Base-by-base conservation (phyloP, 2,888 invertebrate species). In the Lordiphosa andalusiaca region DNA sequence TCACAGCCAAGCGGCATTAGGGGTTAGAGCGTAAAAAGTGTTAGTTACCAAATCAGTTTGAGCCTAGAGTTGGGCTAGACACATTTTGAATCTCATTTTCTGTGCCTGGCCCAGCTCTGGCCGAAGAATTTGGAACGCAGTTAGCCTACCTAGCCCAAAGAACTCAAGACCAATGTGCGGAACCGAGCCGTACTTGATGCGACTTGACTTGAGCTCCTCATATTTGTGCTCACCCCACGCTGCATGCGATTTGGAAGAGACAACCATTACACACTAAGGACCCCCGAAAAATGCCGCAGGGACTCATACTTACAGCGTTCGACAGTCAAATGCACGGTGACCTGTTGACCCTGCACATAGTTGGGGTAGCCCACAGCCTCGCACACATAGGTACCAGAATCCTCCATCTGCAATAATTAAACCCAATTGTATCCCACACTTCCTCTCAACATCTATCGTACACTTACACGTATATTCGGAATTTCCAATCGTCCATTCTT, bases 341-440 rank as follows among this genome's bases (percentile, higher is more conserved):
- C 90, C 89, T 93, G 92, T 44, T 93, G 91, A 55, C 94, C 94
- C 4, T 93, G 92, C 1, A 92, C 90, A 36, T 91, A 90, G 30
- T 90, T 84, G 16, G 93, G 90, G 83, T 93, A 93, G 4, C 92
- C 93, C 6, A 92, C 90, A 1, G 96, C 96, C 88, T 95, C 93
- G 88, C 98, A 98, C 54, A 95, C 91, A 89, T 98, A 98, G 2
- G 92, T 91, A 37, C 98, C 98, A 19, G 93, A 91, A 75, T 97
- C 94, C 44, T 93, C 92, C 12, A 93, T 71, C 92, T 94, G 87
- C 9, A 30, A 30, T 3, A 9, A 30, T 30, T 30, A 1, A n/a
- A 7, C 13, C 21, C 0, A 1, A 6, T 0, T 6, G 5, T 6
- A 7, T 0, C 5, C 2, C 2, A 16, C 5, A 9, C 13, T 10